These are phyloP conservation scores for Oscheius sp. DNA, from an alignment of 2,888 invertebrate species.

Conservation along the genomic window DNA sequence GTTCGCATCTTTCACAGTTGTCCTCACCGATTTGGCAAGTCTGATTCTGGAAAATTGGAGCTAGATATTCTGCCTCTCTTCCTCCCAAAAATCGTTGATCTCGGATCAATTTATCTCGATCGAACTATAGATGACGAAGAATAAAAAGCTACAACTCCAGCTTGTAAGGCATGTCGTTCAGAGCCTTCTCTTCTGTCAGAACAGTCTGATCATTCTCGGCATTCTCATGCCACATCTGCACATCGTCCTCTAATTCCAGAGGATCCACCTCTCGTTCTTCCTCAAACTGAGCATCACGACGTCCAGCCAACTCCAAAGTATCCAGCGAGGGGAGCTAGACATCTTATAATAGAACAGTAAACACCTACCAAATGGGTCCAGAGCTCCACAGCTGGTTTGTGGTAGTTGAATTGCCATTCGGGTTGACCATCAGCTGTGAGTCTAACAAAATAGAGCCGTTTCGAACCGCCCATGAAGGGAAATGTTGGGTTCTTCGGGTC, in stretches of 20 bases:
- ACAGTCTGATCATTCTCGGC: conserved; percentile 10
- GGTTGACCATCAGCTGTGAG: conserved; percentile 24
- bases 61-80: conserved; percentile 54
- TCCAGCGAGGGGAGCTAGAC: conserved; percentile 33
- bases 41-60: conserved; percentile 34
- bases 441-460: conserved; percentile 31
- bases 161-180: conserved; percentile 31
- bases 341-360: neutral
- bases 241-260: conserved; percentile 30
- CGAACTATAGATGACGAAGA: conserved; percentile 46
- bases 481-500: conserved; percentile 38
- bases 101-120: conserved; percentile 58
- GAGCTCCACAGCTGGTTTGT: conserved; percentile 19
- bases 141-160: conserved; percentile 24
- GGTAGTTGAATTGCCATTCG: conserved; percentile 31
- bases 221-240: conserved; percentile 32
- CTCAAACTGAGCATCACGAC: conserved; percentile 25
- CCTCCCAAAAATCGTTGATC: conserved; percentile 47
- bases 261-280: conserved; percentile 28
- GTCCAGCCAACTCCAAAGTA: conserved; percentile 29
- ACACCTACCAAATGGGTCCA: conserved; percentile 28
- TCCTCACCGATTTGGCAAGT: conserved; percentile 37
- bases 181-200: conserved; percentile 25
- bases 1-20: conserved; percentile 53
- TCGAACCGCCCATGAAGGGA: conserved; percentile 26